phyloP scores from a whole-genome alignment of 2,797 vertebrate species.

The Sparus aurata region DNA sequence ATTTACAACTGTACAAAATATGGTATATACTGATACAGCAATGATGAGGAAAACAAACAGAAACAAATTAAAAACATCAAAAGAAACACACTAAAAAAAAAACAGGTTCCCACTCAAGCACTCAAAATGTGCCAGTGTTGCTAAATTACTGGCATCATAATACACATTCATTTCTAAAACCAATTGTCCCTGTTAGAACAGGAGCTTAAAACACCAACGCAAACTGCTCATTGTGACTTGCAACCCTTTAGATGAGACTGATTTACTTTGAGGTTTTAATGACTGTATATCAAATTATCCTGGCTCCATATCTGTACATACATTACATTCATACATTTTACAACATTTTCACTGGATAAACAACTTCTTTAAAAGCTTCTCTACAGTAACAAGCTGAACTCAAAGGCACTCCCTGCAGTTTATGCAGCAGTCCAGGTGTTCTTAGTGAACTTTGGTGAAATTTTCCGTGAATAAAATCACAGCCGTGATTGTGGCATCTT shows the following conservation, averaged over 20 bases:
- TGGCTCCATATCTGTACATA: too few species aligned
- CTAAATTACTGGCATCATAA: neutral
- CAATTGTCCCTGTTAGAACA: neutral
- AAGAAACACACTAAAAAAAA: neutral
- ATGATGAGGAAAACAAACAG: slow-evolving; percentile 5
- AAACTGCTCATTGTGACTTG: neutral
- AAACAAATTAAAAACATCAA: neutral
- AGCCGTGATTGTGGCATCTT: neutral
- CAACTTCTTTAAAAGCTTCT: neutral
- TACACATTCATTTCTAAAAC: neutral
- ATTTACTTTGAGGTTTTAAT: too few species aligned
- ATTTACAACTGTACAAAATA: slow-evolving; percentile 42
- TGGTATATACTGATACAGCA: neutral
- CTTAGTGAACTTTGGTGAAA: neutral
- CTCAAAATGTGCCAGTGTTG: neutral
- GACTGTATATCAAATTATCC: too few species aligned
- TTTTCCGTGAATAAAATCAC: slow-evolving; percentile 9
- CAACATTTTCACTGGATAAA: neutral
- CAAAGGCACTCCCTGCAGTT: neutral
- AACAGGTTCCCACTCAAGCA: neutral
- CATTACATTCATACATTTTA: neutral
- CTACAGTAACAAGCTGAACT: neutral
- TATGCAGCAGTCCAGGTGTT: slow-evolving; percentile 29
- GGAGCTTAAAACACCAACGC: neutral
- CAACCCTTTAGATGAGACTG: neutral